A percentile compares a stretch with the other conserved stretches of the same genome.
Conservation (phyloP, 2,113 vertebrate genomes). For the Apodemus sylvaticus region DNA sequence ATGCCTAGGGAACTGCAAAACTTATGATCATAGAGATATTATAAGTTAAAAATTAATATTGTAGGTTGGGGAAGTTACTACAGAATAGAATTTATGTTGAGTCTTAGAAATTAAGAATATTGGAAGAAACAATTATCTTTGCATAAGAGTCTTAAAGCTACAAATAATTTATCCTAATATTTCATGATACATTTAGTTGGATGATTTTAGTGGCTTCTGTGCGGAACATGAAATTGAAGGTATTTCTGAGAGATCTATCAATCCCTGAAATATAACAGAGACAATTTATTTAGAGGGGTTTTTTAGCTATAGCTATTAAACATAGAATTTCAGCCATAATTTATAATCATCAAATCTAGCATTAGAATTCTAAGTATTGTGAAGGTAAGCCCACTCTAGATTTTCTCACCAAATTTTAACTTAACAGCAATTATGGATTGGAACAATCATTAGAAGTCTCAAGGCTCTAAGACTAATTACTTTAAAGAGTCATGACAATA, state of each 20-base stretch:
- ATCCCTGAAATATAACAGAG: not conserved
- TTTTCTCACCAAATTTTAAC: not conserved
- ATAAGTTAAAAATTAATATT: not conserved
- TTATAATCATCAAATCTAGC: not conserved
- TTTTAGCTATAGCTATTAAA: not conserved
- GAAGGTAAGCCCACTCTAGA: not conserved
- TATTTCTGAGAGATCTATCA: not conserved
- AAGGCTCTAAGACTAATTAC: not conserved
- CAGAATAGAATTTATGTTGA: not conserved
- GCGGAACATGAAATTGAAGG: not conserved
- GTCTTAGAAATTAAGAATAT: not conserved
- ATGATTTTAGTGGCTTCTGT: not conserved
- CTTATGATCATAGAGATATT: not conserved
- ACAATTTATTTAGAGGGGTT: not conserved
- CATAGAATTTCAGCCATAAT: not conserved
- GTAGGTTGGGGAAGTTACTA: not conserved
- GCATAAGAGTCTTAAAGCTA: not conserved
- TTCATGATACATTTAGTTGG: not conserved
- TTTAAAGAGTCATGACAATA: not conserved
- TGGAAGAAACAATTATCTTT: not conserved
- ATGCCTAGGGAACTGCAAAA: not conserved
- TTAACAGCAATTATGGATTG: not conserved
- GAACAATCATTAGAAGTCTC: not conserved
- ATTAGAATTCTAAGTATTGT: not conserved
- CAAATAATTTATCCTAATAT: not conserved